A percentile compares a stretch with the other conserved stretches of the same genome.
These are phyloP conservation scores for Hirtodrosophila histrioides DNA, from an alignment of 2,888 invertebrate species.

Conservation along the genomic window DNA sequence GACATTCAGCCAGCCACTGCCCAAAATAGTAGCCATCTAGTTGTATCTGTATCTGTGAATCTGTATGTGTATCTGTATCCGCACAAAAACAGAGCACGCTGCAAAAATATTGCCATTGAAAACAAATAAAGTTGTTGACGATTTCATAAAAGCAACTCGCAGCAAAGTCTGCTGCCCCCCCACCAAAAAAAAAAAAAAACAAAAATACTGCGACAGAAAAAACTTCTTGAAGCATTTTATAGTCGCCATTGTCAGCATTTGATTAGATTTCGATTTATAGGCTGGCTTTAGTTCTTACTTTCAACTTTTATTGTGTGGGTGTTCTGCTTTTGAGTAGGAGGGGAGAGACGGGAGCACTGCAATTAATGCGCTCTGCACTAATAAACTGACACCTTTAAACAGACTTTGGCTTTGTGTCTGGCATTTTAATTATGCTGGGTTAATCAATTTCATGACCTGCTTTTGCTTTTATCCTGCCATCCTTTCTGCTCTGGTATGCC, in stretches of 20 bases:
- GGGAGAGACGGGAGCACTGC: conserved; percentile 20
- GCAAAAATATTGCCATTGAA: conserved; percentile 77
- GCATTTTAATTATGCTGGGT: conserved; percentile 56
- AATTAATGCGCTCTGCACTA: conserved; percentile 34
- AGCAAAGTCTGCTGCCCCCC: too few relatives aligned
- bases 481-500: background rate
- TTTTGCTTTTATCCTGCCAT: conserved; percentile 6
- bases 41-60: conserved; percentile 42
- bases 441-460: conserved; percentile 40
- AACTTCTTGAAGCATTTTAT: conserved; percentile 61
- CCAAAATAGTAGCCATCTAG: conserved; percentile 54
- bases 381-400: conserved; percentile 35
- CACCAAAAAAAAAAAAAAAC: background rate
- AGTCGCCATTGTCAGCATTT: conserved; percentile 59
- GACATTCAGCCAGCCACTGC: conserved; percentile 18
- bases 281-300: conserved; percentile 14
- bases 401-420: conserved; percentile 20
- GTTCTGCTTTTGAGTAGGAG: conserved; percentile 5
- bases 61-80: conserved; percentile 8
- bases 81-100: conserved; percentile 27
- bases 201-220: conserved; percentile 2
- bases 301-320: background rate
- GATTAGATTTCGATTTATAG: conserved; percentile 72
- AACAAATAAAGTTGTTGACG: conserved; percentile 80
- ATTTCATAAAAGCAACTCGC: conserved; percentile 68